These are phyloP conservation scores for Ennomos erosarius DNA, from an alignment of 2,888 invertebrate genomes.

Conservation along the genomic window DNA sequence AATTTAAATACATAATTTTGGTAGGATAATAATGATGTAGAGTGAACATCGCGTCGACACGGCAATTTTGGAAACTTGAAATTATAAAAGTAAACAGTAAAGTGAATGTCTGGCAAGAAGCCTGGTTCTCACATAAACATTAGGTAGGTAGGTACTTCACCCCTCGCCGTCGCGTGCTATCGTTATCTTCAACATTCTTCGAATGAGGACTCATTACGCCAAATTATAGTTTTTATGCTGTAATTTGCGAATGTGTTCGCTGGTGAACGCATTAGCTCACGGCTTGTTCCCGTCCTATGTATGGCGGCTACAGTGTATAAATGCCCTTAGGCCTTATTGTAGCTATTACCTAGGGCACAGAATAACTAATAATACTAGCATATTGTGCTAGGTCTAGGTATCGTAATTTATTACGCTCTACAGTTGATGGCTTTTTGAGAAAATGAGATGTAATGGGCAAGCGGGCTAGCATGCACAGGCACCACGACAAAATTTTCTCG, in stretches of 20 bases:
- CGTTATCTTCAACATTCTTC: conserved; percentile 55
- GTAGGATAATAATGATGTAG: too few species aligned
- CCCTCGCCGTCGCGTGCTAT: conserved; percentile 58
- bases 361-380: too few species aligned
- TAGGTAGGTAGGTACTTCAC: conserved; percentile 30
- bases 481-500: too few species aligned
- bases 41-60: too few species aligned
- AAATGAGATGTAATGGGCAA: too few species aligned
- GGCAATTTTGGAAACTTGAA: too few species aligned
- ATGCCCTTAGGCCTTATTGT: conserved; percentile 46
- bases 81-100: too few species aligned
- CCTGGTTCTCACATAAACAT: conserved; percentile 47
- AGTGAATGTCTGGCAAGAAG: neutral
- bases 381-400: too few species aligned
- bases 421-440: too few species aligned
- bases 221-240: conserved; percentile 68
- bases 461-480: too few species aligned
- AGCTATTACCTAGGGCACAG: neutral
- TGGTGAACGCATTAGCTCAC: conserved; percentile 58
- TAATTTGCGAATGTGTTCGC: conserved; percentile 66
- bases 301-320: neutral
- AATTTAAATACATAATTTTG: too few species aligned
- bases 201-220: conserved; percentile 64
- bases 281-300: conserved; percentile 37
- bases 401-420: neutral